Base-by-base conservation (phyloP, 1,140 invertebrate species). In the Zaprionus nigranus region DNA sequence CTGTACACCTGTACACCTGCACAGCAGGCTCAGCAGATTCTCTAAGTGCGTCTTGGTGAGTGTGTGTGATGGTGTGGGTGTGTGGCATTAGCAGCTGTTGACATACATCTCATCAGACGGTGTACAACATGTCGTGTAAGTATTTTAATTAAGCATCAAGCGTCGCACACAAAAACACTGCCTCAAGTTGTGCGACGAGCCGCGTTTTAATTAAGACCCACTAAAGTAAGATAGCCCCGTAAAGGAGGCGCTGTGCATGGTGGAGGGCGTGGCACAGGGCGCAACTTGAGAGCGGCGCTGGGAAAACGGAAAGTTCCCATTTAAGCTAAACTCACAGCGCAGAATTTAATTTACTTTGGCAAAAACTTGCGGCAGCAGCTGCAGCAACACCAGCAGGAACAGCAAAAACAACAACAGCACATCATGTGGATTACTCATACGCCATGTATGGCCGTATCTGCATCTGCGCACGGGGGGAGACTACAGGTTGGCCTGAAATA, bases 91-190 rank as follows among this genome's bases (percentile, higher is more conserved):
- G 80, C 78, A 78, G 81, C 84, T 88, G 84, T 88, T 88, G 84
- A 88, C 84, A 88, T 63, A 88, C 71, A 90, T 87, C 70, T 30
- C 69, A 78, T 72, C 63, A 49, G 40, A 57, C 51, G 34, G 56
- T 34, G 84, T 81, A 88, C 81, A 78, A 81, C 84, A 88, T 88
- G 84, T 88, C 84, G 85, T 84, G 84, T 90, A 90, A 88, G 84
- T 88, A 88, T 88, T 88, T 88, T 88, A 88, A 88, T 88, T 88
- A 88, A 88, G 85, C 85, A 88, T 90, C 84, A 88, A 88, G 81
- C 71, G 78, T 62, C 84, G 70, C 74, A 56, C 74, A 56, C 82
- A 78, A 81, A 74, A 81, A 80, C 60, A 78, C 58, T 64, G 30
- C 53, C 68, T 75, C 74, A 83, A 88, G 85, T 90, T 87, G 67